Conservation (phyloP, 2,113 vertebrate genomes). For the Psophia crepitans region DNA sequence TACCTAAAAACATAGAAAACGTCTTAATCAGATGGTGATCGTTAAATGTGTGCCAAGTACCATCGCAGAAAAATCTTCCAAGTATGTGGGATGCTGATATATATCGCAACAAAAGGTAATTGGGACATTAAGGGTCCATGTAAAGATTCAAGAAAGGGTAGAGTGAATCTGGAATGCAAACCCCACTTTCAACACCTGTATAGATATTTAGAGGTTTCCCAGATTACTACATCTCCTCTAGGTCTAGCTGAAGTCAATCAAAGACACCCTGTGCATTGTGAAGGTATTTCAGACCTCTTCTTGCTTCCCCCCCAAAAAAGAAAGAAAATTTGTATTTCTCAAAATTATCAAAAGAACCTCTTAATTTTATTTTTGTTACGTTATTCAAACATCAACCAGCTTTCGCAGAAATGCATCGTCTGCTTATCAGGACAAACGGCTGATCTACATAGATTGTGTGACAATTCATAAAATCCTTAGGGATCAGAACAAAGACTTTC, state of each 20-base stretch:
- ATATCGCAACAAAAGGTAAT: background rate
- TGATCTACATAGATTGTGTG: constrained; percentile 18
- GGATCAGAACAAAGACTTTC: constrained; percentile 52
- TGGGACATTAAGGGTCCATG: background rate
- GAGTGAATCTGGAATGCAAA: background rate
- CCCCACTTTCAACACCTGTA: background rate
- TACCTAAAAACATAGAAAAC: background rate
- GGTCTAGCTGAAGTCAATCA: background rate
- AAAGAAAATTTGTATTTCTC: background rate
- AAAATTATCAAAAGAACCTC: background rate
- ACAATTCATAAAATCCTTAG: constrained; percentile 22
- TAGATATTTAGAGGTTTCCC: background rate
- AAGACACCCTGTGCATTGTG: background rate
- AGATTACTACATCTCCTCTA: background rate
- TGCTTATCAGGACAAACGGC: background rate
- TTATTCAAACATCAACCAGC: background rate
- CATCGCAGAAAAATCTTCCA: background rate
- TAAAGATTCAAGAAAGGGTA: background rate
- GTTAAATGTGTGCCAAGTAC: background rate
- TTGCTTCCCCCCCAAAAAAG: background rate
- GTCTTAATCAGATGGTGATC: background rate
- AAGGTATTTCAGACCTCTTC: background rate
- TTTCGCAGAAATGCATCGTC: background rate
- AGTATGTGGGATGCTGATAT: background rate
- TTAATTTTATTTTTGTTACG: background rate